Base-by-base conservation (phyloP, 2,888 invertebrate genomes). In the Acanthosepion lycidas region DNA sequence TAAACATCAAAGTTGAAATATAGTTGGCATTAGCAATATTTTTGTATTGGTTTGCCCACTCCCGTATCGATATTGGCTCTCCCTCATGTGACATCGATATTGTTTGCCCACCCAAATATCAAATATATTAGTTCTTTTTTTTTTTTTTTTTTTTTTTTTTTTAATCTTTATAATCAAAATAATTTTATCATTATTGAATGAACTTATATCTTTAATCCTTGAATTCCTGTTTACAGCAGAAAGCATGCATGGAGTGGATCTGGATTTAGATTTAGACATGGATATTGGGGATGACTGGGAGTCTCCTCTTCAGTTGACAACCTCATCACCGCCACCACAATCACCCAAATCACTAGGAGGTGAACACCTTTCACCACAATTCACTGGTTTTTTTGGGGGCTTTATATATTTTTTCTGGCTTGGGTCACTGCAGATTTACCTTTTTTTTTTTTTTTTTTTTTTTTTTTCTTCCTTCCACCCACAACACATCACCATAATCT, bases 211-310 rank as follows among this genome's bases (percentile, higher is more conserved):
- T 42, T 42, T 42, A 3, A 94, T 94, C 91, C 49, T 92, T 92
- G 94, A 95, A 95, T 95, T 95, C 95, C 95, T 95, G 95, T 95
- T 96, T 96, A 93, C 96, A 96, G 96, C 95, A 91, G 95, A 96
- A 95, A 95, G 96, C 26, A 95, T 95, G 93, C 95, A 96, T 95
- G 95, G 95, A 95, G 95, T 95, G 94, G 95, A 96, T 95, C 95
- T 96, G 96, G 96, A 96, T 95, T 95, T 96, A 96, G 95, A 95
- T 94, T 95, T 95, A 95, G 95, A 95, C 91, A 95, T 95, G 93
- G 95, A 95, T 42, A 95, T 95, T 59, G 95, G 96, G 42, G 95
- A 95, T 51, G 95, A 95, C 95, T 95, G 95, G 95, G 96, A 95
- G 4, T 20, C 93, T 26, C 33, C 93, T 53, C 93, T 53, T 23